Base-by-base conservation (phyloP, 2,113 vertebrate species). In the Lutjanus erythropterus region DNA sequence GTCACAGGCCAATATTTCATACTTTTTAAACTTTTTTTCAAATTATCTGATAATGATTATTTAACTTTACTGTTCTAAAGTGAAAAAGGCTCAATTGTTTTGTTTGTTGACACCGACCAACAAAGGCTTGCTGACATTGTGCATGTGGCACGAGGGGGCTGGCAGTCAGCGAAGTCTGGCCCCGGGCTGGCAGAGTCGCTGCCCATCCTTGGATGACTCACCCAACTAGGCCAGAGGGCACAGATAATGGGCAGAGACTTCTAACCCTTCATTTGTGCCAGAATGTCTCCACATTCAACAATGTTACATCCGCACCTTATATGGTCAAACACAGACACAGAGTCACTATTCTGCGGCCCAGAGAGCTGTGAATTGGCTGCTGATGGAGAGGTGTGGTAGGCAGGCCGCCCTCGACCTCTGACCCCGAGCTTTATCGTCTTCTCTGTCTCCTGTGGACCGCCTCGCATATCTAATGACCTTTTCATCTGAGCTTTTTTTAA, bases 201-300 rank as follows among this genome's bases (percentile, higher is more conserved):
- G 83, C 55, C 62, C 81, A 83, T 86, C 86, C 80, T 91, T 90
- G 90, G 91, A 91, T 88, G 91, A 89, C 71, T 90, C 64, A 71
- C 80, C 82, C 85, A 85, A 87, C 44, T 9, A 84, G 91, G 91
- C 89, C 92, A 91, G 84, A 91, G 92, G 91, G 89, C 88, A 88
- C 81, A 76, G 53, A 91, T 86, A 89, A 88, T 88, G 90, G 92
- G 92, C 90, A 90, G 83, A 90, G 85, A 72, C 84, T 88, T 86
- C 88, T 84, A 71, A 92, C 87, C 88, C 85, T 88, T 73, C 37
- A 14, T 81, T 76, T 69, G 84, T 91, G 93, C 93, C 92, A 93
- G 87, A 83, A 86, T 75, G 87, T 88, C 78, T 86, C 84, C 70
- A 42, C 60, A 68, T 78, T 89, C 83, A 60, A 62, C 87, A 76